Evolutionary conservation across 2,888 invertebrate genomes (phyloP).

Genomic region (Thymelicus sylvestris): DNA sequence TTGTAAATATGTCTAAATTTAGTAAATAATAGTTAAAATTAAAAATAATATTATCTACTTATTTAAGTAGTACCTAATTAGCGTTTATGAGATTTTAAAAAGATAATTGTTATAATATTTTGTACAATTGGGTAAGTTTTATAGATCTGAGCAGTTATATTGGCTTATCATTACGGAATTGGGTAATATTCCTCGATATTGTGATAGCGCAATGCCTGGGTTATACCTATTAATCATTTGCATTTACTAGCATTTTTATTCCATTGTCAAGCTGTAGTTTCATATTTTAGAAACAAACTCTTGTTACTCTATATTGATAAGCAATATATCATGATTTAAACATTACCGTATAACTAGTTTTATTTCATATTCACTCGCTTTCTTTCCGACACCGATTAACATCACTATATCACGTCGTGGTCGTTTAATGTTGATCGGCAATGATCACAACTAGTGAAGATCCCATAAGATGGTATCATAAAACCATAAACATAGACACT

Average conservation of each 20-base stretch:
- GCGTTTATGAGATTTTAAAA: constrained; percentile 80
- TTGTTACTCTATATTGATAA: constrained; percentile 83
- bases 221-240: constrained; percentile 71
- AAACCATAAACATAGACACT: no score
- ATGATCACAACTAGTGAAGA: no score
- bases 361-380: constrained; percentile 37
- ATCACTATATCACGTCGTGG: no score
- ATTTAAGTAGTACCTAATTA: constrained; percentile 79
- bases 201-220: constrained; percentile 81
- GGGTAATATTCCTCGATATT: constrained; percentile 57
- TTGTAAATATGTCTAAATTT: constrained; percentile 82
- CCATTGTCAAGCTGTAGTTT: constrained; percentile 70
- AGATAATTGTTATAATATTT: constrained; percentile 71
- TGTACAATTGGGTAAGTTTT: constrained; percentile 73
- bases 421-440: no score
- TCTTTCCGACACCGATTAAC: no score
- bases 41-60: constrained; percentile 69
- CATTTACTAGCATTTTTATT: constrained; percentile 83
- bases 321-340: constrained; percentile 83
- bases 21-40: constrained; percentile 74
- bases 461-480: no score
- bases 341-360: constrained; percentile 42
- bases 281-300: constrained; percentile 75
- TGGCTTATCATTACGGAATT: constrained; percentile 67
- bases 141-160: constrained; percentile 72